A percentile compares a stretch with the other conserved stretches of the same genome.
phyloP scores from a whole-genome alignment of 2,113 vertebrate genomes.

The Hippocampus guttulatus region DNA sequence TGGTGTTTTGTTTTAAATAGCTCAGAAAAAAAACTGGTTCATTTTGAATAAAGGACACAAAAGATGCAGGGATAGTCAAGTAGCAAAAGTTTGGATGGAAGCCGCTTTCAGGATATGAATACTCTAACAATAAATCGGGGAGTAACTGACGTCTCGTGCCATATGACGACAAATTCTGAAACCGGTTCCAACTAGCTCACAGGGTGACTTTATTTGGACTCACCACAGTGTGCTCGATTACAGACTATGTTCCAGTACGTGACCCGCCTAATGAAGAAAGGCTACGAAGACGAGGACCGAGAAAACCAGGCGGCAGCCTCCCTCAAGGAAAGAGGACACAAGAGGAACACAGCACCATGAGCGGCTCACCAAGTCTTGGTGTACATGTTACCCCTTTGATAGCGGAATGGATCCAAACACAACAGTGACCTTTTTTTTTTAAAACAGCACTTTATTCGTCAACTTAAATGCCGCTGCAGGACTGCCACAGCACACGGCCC shows the following conservation, averaged over 20 bases:
- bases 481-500: constrained; percentile 19
- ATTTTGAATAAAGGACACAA: too few species aligned
- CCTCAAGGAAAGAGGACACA: constrained; percentile 63
- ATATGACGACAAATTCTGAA: too few species aligned
- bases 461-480: constrained; percentile 31
- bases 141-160: too few species aligned
- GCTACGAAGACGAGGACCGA: constrained; percentile 64
- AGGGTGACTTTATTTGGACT: too few species aligned
- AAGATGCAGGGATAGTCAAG: too few species aligned
- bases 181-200: too few species aligned
- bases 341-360: constrained; percentile 65
- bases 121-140: too few species aligned
- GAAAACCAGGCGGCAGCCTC: constrained; percentile 36
- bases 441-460: constrained; percentile 56
- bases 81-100: too few species aligned
- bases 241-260: constrained; percentile 73
- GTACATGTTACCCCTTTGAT: constrained; percentile 41
- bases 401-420: constrained; percentile 2
- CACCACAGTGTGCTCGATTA: neutral
- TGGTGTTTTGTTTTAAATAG: too few species aligned
- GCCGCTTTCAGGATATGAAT: too few species aligned
- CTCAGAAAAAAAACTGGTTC: too few species aligned
- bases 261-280: constrained; percentile 67
- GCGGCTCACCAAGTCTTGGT: constrained; percentile 13
- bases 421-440: constrained; percentile 6